Evolutionary conservation across 2,888 invertebrate species (phyloP), one percentile per base, ranked within the genome.

Genomic region (Sialis lutaria): DNA sequence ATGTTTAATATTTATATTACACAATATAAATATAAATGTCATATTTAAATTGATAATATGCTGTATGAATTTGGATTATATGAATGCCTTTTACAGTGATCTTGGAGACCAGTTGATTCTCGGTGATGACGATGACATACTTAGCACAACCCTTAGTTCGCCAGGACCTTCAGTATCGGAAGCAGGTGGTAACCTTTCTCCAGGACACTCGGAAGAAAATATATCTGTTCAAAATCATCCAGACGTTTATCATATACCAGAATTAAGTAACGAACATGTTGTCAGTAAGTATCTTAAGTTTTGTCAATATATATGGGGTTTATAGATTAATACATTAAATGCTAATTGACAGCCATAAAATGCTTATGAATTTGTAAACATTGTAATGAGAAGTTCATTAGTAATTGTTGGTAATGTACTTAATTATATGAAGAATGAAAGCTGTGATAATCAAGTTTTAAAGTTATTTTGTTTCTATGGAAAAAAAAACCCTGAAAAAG

Each of bases 251-350:
- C 45, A 45, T 30, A 37, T 45, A 35, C 5, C 52, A 52, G 13
- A 57, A 59, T 41, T 59, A 58, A 1, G 53, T 56, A 9, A 48
- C 55, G 6, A 57, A 47, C 52, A 62, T 59, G 47, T 58, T 6
- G 37, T 45, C 22, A 37, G 22, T 22, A 22, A 22, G 22, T 22
- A 22, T 22, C 22, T n/a, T 22, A 22, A 22, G 22, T 22, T 22
- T 22, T 22, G 22, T 22, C 22, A 22, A 22, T 22, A 22, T 22
- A 22, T 22, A 22, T 22, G 22, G 2, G 2, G 22, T 22, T 22
- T 22, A 2, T 22, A 2, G 22, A 22, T 22, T 22, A 4, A 22
- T 22, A 22, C 22, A 22, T 22, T 22, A 2, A 22, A 22, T 4
- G 22, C 4, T 2, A 22, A 22, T 22, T 22, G 4, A 22, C n/a